Percentiles rank a stretch among this genome's conserved stretches.
phyloP scores from a whole-genome alignment of 2,888 invertebrate genomes.

The Lasioglossum figueresi region DNA sequence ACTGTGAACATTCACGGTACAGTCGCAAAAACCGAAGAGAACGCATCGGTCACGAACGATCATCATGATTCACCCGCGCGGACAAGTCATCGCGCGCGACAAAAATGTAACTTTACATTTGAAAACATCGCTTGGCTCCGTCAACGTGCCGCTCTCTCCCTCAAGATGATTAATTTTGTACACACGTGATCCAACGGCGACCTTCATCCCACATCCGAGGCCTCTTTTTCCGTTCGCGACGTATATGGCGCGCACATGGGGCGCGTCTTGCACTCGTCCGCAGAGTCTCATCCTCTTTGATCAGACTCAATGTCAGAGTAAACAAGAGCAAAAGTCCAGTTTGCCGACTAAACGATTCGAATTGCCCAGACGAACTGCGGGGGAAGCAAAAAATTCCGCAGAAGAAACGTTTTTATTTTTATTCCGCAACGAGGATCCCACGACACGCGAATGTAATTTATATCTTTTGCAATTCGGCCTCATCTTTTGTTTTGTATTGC shows the following conservation, averaged over 20 bases:
- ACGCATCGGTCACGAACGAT: not conserved
- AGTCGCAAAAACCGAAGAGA: not conserved
- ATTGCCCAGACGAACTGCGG: not conserved
- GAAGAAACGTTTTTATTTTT: not conserved
- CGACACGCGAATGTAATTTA: not conserved
- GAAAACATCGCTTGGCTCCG: not conserved
- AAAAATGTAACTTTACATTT: slow-evolving; percentile 12
- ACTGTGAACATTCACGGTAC: not conserved
- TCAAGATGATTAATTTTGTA: slow-evolving; percentile 13
- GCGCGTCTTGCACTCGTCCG: not conserved
- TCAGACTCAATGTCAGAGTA: not conserved
- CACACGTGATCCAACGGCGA: slow-evolving; percentile 7
- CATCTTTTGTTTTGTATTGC: not conserved
- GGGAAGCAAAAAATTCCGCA: not conserved
- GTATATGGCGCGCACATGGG: slow-evolving; percentile 40
- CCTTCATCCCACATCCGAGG: slow-evolving; percentile 29
- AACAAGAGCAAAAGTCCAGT: slow-evolving; percentile 11
- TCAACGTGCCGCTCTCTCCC: not conserved
- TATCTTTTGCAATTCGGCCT: not conserved
- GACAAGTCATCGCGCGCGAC: not conserved
- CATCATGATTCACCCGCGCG: not conserved
- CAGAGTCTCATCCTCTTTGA: not conserved
- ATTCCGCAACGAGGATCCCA: not conserved
- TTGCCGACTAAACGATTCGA: not conserved
- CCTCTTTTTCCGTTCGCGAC: slow-evolving; percentile 31